Evolutionary conservation across 2,797 vertebrate species (phyloP), one percentile per base, ranked within the genome.

Genomic region (Myotis findleyi): DNA sequence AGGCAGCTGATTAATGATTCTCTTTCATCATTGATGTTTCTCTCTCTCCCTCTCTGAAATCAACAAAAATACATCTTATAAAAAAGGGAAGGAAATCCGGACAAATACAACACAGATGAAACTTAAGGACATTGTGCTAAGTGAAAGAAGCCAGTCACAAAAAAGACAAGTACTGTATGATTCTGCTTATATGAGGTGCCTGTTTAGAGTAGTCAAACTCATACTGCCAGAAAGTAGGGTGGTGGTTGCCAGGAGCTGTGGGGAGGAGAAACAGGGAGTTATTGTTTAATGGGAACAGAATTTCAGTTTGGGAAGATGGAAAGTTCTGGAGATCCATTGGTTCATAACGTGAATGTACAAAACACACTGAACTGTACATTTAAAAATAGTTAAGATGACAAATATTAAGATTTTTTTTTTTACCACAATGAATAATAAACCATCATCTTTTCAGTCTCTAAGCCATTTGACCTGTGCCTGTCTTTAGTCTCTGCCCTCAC

Each of bases 101-200:
- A 44, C 12, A 44, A 10, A 0, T 25, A 1, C 11, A 38, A 2
- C 16, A 0, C 3, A 16, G 64, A 33, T 69, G 44, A 27, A 16
- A 7, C 6, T 20, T 27, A 57, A 82, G 69, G 64, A 49, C 6
- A 14, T 87, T 59, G 18, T 47, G 5, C 51, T 21, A 44, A 38
- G 23, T 44, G 62, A 71, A 68, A 57, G 77, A 95, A 62, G 23
- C 44, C 7, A 38, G 13, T 57, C 68, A 13, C 36, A 47, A 66
- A 83, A 80, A 81, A 53, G 57, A 62, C 7, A 83, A 55, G 27
- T 62, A 9, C 41, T 30, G 3, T 57, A 4, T 72, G 55, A 82
- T 55, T 55, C 27, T 38, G 20, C 16, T 82, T 85, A n/a, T 6
- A 20, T 47, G 38, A 53, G 55, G 10, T 83, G 11, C 44, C 16